phyloP scores from a whole-genome alignment of 2,797 vertebrate species.

The Denticeps clupeoides region DNA sequence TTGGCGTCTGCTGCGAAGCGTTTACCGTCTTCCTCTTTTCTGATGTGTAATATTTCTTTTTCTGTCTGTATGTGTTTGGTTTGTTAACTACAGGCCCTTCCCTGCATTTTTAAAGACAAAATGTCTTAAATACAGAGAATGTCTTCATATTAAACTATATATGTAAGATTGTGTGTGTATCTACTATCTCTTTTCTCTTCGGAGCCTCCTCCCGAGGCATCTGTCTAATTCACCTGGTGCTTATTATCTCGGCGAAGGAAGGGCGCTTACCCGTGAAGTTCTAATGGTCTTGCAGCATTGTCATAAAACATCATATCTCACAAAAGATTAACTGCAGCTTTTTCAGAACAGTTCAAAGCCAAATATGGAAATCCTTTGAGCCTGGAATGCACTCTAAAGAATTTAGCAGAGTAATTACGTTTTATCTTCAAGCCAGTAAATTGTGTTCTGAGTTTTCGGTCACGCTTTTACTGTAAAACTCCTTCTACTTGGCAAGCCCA shows the following conservation, averaged over 20 bases:
- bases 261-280: not conserved
- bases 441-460: not conserved
- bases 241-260: slow-evolving; percentile 1
- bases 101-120: too few relatives aligned
- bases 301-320: not conserved
- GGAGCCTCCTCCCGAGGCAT: slow-evolving; percentile 1
- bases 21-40: too few relatives aligned
- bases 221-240: not conserved
- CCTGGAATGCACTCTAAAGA: not conserved
- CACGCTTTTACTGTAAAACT: not conserved
- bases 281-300: slow-evolving; percentile 5
- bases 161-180: too few relatives aligned
- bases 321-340: not conserved
- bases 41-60: too few relatives aligned
- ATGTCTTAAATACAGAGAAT: too few relatives aligned
- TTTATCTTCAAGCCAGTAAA: slow-evolving; percentile 3
- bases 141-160: too few relatives aligned
- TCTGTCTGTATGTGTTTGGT: too few relatives aligned
- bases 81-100: too few relatives aligned
- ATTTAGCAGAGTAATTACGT: slow-evolving; percentile 4
- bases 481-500: not conserved
- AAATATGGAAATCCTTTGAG: slow-evolving; percentile 7
- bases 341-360: slow-evolving; percentile 1
- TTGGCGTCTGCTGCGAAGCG: too few relatives aligned
- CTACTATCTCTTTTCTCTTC: too few relatives aligned